A percentile compares a stretch with the other conserved stretches of the same genome.
These are phyloP conservation scores for Suillia variegata DNA, from an alignment of 2,888 invertebrate species.

Conservation along the genomic window DNA sequence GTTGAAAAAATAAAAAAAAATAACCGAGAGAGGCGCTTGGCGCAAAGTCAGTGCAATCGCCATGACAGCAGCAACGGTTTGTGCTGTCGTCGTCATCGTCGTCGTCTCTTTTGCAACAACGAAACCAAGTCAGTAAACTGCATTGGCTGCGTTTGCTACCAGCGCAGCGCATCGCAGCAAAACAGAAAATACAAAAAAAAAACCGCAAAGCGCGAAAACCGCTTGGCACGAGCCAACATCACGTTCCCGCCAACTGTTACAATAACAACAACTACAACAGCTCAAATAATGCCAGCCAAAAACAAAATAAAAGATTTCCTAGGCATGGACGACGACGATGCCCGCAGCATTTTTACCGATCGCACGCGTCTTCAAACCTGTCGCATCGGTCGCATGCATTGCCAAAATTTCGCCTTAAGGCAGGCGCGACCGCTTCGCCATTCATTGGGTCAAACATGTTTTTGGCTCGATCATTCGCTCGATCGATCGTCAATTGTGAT, in stretches of 20 bases:
- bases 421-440: too few species aligned
- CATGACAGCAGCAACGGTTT: background rate
- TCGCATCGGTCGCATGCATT: too few species aligned
- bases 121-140: background rate
- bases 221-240: conserved; percentile 14
- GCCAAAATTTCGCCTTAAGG: too few species aligned
- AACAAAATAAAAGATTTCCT: background rate
- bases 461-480: background rate
- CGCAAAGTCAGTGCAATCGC: background rate
- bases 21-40: background rate
- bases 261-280: background rate
- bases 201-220: conserved; percentile 1
- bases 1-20: background rate
- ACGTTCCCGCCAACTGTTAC: conserved; percentile 5
- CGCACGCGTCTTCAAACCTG: background rate
- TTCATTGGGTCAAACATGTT: conserved; percentile 10
- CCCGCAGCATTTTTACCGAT: too few species aligned
- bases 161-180: background rate
- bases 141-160: background rate
- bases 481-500: background rate
- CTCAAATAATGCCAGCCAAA: background rate
- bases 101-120: background rate
- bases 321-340: too few species aligned
- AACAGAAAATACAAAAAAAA: background rate
- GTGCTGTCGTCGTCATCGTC: background rate